Evolutionary conservation across 2,888 invertebrate genomes (phyloP).

Genomic region (Sialis fuliginosa): DNA sequence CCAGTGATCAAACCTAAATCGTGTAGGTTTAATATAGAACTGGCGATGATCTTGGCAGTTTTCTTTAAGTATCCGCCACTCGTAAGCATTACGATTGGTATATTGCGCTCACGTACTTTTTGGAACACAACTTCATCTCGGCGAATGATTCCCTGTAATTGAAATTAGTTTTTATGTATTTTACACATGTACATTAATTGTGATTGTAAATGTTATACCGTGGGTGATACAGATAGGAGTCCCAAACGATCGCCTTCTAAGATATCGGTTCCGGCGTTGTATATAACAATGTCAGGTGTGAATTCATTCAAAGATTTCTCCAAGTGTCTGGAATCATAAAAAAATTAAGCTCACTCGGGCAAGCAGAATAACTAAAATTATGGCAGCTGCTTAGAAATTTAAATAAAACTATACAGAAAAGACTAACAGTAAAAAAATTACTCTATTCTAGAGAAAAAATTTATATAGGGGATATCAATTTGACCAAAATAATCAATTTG

Average conservation of each 20-base stretch:
- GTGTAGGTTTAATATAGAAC: slow-evolving; percentile 65
- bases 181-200: background rate
- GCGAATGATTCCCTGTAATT: slow-evolving; percentile 59
- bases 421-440: background rate
- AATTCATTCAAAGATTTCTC: slow-evolving; percentile 50
- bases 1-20: slow-evolving; percentile 33
- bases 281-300: slow-evolving; percentile 64
- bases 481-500: background rate
- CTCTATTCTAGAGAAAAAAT: background rate
- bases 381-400: too few species aligned
- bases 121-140: slow-evolving; percentile 72
- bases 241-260: slow-evolving; percentile 65
- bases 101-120: slow-evolving; percentile 37
- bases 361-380: too few species aligned
- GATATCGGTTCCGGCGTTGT: slow-evolving; percentile 86
- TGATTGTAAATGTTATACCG: slow-evolving; percentile 27
- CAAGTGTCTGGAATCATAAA: slow-evolving; percentile 37
- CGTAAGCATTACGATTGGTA: slow-evolving; percentile 74
- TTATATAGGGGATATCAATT: background rate
- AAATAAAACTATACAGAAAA: slow-evolving; percentile 4
- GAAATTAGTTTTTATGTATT: background rate
- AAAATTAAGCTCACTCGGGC: too few species aligned
- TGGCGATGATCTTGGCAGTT: slow-evolving; percentile 66
- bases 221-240: slow-evolving; percentile 44
- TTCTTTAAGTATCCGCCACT: slow-evolving; percentile 71